Evolutionary conservation across 2,888 invertebrate species (phyloP).

Genomic region (Nymphalis polychloros): DNA sequence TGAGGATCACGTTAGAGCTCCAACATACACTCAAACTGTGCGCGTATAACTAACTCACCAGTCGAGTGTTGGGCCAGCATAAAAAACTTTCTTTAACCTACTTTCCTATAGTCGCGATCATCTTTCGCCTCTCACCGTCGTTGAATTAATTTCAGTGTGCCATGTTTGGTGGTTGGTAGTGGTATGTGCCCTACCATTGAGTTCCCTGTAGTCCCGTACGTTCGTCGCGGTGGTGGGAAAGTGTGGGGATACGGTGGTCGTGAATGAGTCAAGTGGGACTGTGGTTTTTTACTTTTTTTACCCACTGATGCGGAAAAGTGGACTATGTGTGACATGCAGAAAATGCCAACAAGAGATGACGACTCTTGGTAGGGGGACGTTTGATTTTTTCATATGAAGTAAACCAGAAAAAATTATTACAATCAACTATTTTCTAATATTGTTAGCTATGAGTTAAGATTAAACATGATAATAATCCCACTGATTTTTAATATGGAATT

Average conservation of each 20-base stretch:
- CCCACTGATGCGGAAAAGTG: constrained; percentile 54
- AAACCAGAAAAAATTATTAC: not conserved
- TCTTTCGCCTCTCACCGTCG: constrained; percentile 73
- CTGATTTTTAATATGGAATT: too few species aligned
- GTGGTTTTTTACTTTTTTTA: constrained; percentile 60
- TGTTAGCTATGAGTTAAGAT: too few species aligned
- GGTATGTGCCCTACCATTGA: constrained; percentile 77
- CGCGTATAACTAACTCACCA: constrained; percentile 67
- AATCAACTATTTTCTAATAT: too few species aligned
- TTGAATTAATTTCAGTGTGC: constrained; percentile 69
- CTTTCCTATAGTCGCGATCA: constrained; percentile 74
- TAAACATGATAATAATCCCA: not conserved
- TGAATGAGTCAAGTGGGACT: constrained; percentile 67
- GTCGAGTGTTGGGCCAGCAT: constrained; percentile 65
- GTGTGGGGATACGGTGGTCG: constrained; percentile 65
- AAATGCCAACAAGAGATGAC: constrained; percentile 73
- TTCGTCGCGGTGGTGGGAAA: constrained; percentile 70
- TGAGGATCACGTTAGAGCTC: constrained; percentile 70
- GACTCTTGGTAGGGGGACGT: constrained; percentile 67
- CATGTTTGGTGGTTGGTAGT: constrained; percentile 69
- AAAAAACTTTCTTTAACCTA: constrained; percentile 82
- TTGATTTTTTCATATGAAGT: constrained; percentile 15
- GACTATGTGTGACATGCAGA: constrained; percentile 78
- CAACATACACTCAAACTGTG: constrained; percentile 53
- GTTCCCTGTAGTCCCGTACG: constrained; percentile 71